Conservation (phyloP, 2,797 vertebrate genomes). For the Hippocampus kuda region DNA sequence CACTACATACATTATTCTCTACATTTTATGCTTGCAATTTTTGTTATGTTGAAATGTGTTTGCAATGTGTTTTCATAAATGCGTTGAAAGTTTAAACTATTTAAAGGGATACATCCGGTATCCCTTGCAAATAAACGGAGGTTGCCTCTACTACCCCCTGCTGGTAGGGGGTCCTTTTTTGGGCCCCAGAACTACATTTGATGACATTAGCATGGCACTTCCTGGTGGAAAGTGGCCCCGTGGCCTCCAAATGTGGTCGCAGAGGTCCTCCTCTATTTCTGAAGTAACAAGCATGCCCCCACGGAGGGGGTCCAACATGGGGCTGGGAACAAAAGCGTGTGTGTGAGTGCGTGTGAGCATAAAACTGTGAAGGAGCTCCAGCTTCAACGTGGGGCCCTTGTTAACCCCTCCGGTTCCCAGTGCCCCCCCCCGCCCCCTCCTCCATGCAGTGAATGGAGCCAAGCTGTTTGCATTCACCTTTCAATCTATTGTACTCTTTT, state of each 20-base stretch:
- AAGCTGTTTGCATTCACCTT: constrained; percentile 52
- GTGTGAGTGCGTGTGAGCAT: constrained; percentile 39
- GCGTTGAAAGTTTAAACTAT: too few species aligned
- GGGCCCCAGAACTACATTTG: not conserved
- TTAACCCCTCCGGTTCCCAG: not conserved
- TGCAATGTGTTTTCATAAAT: too few species aligned
- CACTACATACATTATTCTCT: too few species aligned
- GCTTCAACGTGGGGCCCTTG: constrained; percentile 25
- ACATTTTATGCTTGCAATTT: too few species aligned
- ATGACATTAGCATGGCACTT: not conserved
- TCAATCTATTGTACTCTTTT: constrained; percentile 44
- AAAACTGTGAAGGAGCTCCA: constrained; percentile 29
- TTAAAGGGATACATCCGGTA: too few species aligned
- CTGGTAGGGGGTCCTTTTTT: not conserved
- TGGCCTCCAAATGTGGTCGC: not conserved
- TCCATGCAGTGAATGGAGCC: constrained; percentile 37
- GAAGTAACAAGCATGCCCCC: not conserved
- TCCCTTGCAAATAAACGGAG: too few species aligned
- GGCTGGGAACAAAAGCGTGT: not conserved
- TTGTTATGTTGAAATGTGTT: too few species aligned
- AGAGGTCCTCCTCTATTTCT: constrained; percentile 1
- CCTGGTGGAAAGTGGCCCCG: not conserved
- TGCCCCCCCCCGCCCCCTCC: constrained; percentile 12
- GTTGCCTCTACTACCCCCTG: too few species aligned
- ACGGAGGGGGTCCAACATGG: not conserved